Evolutionary conservation across 2,888 invertebrate species (phyloP).

Genomic region (Odontomyia ornata): DNA sequence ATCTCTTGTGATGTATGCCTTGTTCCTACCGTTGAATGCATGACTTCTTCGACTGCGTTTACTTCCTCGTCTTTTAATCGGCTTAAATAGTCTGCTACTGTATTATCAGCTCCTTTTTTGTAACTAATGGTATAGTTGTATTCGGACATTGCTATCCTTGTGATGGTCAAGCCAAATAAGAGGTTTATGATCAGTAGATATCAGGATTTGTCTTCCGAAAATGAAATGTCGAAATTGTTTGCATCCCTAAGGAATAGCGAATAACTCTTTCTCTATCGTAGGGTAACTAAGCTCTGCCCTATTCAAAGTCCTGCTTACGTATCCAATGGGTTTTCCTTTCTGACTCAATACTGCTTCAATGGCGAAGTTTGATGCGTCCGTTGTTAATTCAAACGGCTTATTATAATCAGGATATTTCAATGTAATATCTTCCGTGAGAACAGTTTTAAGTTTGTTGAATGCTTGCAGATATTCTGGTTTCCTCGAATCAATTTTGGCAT

Average conservation of each 20-base stretch:
- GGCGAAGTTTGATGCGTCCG: constrained; percentile 6
- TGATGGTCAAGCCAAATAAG: constrained; percentile 6
- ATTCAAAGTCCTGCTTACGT: not conserved
- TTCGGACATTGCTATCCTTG: not conserved
- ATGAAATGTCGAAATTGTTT: not conserved
- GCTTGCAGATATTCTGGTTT: not conserved
- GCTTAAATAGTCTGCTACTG: not conserved
- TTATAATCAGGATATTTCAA: not conserved
- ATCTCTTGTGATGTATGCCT: not conserved
- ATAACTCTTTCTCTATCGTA: not conserved
- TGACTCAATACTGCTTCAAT: constrained; percentile 1
- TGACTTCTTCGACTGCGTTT: not conserved
- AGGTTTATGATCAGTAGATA: not conserved
- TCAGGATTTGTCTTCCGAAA: not conserved
- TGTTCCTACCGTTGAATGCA: not conserved
- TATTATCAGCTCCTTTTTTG: not conserved
- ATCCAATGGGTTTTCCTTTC: not conserved
- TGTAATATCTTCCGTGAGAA: constrained; percentile 5
- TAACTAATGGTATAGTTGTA: not conserved
- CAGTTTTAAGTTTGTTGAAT: constrained; percentile 9
- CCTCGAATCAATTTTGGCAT: not conserved
- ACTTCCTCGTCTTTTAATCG: not conserved
- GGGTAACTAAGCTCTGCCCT: not conserved
- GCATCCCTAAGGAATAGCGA: not conserved
- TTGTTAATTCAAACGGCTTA: not conserved